Evolutionary conservation across 2,797 vertebrate species (phyloP).

Genomic region (Pantherophis vulpinus): DNA sequence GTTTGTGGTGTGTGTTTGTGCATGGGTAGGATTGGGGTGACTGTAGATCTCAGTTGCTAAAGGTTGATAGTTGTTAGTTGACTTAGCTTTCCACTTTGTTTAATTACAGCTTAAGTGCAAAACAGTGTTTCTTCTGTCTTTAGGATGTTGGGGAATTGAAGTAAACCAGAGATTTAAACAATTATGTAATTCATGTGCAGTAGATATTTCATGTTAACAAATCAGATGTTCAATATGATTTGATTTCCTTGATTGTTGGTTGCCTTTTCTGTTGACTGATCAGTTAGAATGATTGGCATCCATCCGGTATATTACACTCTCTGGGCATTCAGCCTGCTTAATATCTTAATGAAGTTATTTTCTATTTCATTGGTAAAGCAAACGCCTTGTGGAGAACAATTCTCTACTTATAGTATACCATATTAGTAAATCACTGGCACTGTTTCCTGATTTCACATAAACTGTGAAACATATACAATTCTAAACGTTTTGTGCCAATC

Average conservation of each 20-base stretch:
- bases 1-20: constrained; percentile 17
- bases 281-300: constrained; percentile 57
- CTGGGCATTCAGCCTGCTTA: constrained; percentile 38
- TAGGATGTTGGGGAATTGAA: constrained; percentile 26
- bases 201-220: not conserved
- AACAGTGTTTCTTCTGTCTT: constrained; percentile 51
- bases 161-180: constrained; percentile 16
- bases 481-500: not conserved
- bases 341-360: not conserved
- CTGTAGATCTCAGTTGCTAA: constrained; percentile 34
- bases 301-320: not conserved
- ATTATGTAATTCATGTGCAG: not conserved
- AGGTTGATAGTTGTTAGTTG: constrained; percentile 22
- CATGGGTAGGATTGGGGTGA: not conserved
- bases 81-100: not conserved
- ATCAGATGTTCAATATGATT: not conserved
- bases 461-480: not conserved
- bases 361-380: not conserved
- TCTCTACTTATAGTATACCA: not conserved
- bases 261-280: constrained; percentile 21
- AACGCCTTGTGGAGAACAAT: not conserved
- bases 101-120: constrained; percentile 5
- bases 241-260: not conserved
- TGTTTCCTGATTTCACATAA: not conserved
- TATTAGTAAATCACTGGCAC: not conserved